Percentiles rank a stretch among this genome's conserved stretches.
Evolutionary conservation across 2,797 vertebrate genomes (phyloP).

Genomic region (Phrynocephalus forsythii): DNA sequence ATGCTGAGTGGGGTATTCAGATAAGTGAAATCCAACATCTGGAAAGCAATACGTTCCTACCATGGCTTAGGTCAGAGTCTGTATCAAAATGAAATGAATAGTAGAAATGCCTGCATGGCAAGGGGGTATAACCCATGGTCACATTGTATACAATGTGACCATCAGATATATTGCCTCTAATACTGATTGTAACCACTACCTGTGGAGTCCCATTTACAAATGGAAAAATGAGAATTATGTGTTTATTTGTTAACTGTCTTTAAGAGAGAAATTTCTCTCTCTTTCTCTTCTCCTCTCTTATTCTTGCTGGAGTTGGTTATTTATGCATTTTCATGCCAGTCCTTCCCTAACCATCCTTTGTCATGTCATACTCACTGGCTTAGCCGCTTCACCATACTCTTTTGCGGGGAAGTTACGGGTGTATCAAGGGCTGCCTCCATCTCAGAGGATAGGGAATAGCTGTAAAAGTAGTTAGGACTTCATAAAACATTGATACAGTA

Average conservation of each 20-base stretch:
- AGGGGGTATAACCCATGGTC: not conserved
- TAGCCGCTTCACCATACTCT: conserved; percentile 96
- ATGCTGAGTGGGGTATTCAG: too few species aligned
- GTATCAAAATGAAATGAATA: too few species aligned
- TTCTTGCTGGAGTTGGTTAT: not conserved
- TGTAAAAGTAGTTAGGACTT: conserved; percentile 68
- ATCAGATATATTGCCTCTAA: not conserved
- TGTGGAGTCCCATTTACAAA: conserved; percentile 1
- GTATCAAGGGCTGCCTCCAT: conserved; percentile 86
- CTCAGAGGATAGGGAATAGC: conserved; percentile 89
- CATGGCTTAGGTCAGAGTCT: too few species aligned
- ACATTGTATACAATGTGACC: conserved; percentile 15
- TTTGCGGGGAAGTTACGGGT: conserved; percentile 87
- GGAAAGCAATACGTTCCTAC: too few species aligned
- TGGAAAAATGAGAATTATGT: conserved; percentile 12
- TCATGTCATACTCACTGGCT: conserved; percentile 87
- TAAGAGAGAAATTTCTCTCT: not conserved
- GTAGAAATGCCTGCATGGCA: too few species aligned
- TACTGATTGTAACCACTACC: not conserved
- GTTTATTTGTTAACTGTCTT: not conserved
- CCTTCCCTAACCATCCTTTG: not conserved
- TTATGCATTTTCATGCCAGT: not conserved
- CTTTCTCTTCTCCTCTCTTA: not conserved
- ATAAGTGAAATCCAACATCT: too few species aligned
- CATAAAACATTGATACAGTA: not conserved